Evolutionary conservation across 2,888 invertebrate species (phyloP).

Genomic region (Bellardia bayeri): DNA sequence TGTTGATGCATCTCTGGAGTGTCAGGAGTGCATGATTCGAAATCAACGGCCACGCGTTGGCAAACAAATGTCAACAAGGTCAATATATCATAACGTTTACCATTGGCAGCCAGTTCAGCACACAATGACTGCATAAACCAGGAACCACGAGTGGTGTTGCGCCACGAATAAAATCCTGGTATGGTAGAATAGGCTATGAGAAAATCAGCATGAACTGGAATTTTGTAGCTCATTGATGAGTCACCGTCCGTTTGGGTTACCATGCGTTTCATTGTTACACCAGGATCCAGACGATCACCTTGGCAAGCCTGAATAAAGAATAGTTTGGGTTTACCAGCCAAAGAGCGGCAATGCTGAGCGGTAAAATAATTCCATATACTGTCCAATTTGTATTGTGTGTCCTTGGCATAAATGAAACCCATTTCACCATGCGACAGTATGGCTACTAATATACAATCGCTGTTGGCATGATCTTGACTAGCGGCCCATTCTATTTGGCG

Average conservation of each 20-base stretch:
- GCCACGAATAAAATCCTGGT: constrained; percentile 97
- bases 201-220: constrained; percentile 96
- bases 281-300: constrained; percentile 93
- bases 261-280: constrained; percentile 86
- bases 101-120: constrained; percentile 90
- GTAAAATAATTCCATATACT: constrained; percentile 91
- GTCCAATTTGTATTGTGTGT: constrained; percentile 93
- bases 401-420: constrained; percentile 93
- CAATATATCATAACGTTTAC: constrained; percentile 90
- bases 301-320: constrained; percentile 96
- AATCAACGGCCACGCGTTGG: constrained; percentile 94
- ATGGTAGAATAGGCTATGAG: constrained; percentile 97
- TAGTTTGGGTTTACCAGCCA: constrained; percentile 92
- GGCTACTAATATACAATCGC: constrained; percentile 93
- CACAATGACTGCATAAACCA: constrained; percentile 98
- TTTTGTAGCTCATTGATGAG: constrained; percentile 88
- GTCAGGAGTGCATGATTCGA: constrained; percentile 94
- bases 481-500: constrained; percentile 89
- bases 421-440: constrained; percentile 96
- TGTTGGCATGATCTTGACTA: constrained; percentile 90
- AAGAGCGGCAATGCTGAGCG: constrained; percentile 91
- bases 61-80: constrained; percentile 94
- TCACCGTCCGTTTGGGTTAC: constrained; percentile 90
- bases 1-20: constrained; percentile 92
- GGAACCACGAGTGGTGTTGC: constrained; percentile 96